Conservation (phyloP, 2,113 vertebrate species). For the Isichthys henryi region DNA sequence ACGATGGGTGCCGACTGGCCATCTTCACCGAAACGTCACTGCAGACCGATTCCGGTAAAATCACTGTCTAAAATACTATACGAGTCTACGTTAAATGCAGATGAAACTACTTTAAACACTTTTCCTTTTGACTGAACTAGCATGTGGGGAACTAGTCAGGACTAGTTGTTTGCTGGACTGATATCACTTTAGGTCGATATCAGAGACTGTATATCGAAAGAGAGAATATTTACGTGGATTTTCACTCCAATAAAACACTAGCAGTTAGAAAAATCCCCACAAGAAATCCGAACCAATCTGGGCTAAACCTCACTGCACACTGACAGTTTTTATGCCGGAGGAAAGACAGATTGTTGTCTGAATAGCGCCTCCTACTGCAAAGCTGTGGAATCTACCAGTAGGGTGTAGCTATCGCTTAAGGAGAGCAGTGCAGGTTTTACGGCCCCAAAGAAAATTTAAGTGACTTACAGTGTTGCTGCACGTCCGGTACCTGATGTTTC, state of each 20-base stretch:
- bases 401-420: neutral
- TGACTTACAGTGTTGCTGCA: conserved; percentile 5
- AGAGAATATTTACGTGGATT: neutral
- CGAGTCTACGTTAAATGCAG: conserved; percentile 56
- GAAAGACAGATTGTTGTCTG: neutral
- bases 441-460: neutral
- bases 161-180: neutral
- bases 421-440: neutral
- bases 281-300: neutral
- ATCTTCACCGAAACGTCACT: conserved; percentile 39
- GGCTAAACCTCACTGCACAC: neutral
- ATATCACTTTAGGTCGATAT: neutral
- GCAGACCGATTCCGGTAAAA: conserved; percentile 35
- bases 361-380: neutral
- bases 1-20: conserved; percentile 23
- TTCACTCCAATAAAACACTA: neutral
- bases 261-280: neutral
- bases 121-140: neutral
- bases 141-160: no score
- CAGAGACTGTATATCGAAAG: neutral
- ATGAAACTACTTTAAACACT: conserved; percentile 65
- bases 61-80: conserved; percentile 27
- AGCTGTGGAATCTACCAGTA: neutral
- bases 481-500: conserved; percentile 54
- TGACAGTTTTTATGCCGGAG: neutral